phyloP scores from a whole-genome alignment of 2,797 vertebrate species.

The Microtus californicus region DNA sequence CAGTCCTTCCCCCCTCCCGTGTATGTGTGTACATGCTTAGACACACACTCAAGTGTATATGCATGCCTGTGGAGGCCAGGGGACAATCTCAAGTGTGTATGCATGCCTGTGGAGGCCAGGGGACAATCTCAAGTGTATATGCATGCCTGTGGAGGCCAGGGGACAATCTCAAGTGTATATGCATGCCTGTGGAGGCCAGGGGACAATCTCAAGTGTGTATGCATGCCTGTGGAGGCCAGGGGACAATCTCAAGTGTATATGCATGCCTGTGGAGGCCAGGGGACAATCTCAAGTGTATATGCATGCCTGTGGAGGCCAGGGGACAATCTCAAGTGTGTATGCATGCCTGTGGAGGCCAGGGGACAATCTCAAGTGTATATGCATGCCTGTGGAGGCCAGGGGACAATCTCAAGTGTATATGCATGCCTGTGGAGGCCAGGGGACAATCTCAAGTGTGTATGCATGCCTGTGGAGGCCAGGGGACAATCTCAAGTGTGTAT shows the following conservation, averaged over 20 bases:
- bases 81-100: background rate
- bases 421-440: background rate
- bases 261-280: background rate
- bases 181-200: background rate
- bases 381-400: background rate
- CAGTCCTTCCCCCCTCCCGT: too few relatives aligned
- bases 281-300: background rate
- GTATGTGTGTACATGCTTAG: background rate
- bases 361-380: background rate
- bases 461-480: background rate
- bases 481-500: background rate
- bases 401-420: background rate
- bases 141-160: background rate
- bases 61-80: background rate
- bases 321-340: background rate
- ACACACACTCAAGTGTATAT: too few relatives aligned
- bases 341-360: background rate
- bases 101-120: background rate
- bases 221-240: background rate
- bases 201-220: background rate
- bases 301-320: background rate
- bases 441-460: background rate
- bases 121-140: background rate
- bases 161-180: background rate
- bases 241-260: background rate